phyloP scores from a whole-genome alignment of 2,797 vertebrate genomes.

The Protosalanx chinensis region DNA sequence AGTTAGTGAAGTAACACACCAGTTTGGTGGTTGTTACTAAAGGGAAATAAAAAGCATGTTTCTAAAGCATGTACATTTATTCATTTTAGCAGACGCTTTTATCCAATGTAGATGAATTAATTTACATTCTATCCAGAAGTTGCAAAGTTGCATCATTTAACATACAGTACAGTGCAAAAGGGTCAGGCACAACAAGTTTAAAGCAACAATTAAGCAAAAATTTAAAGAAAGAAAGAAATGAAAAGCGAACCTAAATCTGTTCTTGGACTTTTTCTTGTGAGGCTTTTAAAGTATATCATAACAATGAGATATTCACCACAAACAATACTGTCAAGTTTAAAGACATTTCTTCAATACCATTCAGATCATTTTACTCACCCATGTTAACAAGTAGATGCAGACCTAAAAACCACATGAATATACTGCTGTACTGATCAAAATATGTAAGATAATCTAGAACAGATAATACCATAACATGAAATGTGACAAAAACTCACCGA shows the following conservation, averaged over 20 bases:
- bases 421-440: not conserved
- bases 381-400: conserved; percentile 40
- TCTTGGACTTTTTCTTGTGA: too few relatives aligned
- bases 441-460: not conserved
- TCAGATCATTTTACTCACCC: conserved; percentile 52
- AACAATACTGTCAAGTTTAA: too few relatives aligned
- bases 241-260: too few relatives aligned
- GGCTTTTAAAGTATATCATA: too few relatives aligned
- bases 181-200: not conserved
- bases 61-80: too few relatives aligned
- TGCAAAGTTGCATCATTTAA: not conserved
- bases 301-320: too few relatives aligned
- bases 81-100: too few relatives aligned
- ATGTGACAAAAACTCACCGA: conserved; percentile 23
- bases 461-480: not conserved
- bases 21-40: conserved; percentile 70
- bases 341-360: too few relatives aligned
- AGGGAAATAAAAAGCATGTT: not conserved
- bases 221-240: not conserved
- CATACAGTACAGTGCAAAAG: too few relatives aligned
- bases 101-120: too few relatives aligned
- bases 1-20: conserved; percentile 77
- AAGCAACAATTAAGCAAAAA: not conserved
- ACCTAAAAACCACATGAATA: conserved; percentile 5
- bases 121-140: not conserved